Conservation (phyloP, 2,888 invertebrate genomes). For the Platycheirus albimanus region DNA sequence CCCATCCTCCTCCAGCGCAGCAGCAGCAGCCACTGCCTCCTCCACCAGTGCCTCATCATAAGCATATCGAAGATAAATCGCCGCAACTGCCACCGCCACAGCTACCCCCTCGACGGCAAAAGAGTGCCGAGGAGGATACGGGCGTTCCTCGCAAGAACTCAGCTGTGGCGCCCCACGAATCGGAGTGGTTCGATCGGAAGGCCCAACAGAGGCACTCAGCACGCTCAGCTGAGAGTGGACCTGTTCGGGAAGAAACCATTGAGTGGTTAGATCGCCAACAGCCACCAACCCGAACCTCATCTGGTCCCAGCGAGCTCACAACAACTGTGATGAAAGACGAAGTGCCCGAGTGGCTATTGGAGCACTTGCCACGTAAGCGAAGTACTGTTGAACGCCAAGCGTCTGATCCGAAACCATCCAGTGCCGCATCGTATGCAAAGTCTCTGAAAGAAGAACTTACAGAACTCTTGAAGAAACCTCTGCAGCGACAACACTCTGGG, state of each 20-base stretch:
- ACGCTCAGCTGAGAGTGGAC: constrained; percentile 82
- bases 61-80: constrained; percentile 71
- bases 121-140: constrained; percentile 76
- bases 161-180: constrained; percentile 77
- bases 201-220: constrained; percentile 82
- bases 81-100: constrained; percentile 77
- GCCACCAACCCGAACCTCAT: constrained; percentile 81
- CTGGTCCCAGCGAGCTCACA: constrained; percentile 82
- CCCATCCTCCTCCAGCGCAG: constrained; percentile 54
- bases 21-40: constrained; percentile 73
- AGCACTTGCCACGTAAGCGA: constrained; percentile 81
- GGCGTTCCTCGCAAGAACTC: constrained; percentile 70
- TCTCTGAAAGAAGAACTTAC: constrained; percentile 80
- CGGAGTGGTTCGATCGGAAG: constrained; percentile 82
- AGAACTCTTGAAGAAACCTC: constrained; percentile 81
- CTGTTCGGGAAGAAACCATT: constrained; percentile 81
- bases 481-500: constrained; percentile 82
- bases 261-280: constrained; percentile 81
- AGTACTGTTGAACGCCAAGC: constrained; percentile 78
- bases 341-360: constrained; percentile 81
- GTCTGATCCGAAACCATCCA: constrained; percentile 75
- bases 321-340: constrained; percentile 80
- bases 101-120: constrained; percentile 77
- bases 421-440: constrained; percentile 80
- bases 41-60: constrained; percentile 73